Conservation (phyloP, 2,113 vertebrate genomes). For the Charina bottae region DNA sequence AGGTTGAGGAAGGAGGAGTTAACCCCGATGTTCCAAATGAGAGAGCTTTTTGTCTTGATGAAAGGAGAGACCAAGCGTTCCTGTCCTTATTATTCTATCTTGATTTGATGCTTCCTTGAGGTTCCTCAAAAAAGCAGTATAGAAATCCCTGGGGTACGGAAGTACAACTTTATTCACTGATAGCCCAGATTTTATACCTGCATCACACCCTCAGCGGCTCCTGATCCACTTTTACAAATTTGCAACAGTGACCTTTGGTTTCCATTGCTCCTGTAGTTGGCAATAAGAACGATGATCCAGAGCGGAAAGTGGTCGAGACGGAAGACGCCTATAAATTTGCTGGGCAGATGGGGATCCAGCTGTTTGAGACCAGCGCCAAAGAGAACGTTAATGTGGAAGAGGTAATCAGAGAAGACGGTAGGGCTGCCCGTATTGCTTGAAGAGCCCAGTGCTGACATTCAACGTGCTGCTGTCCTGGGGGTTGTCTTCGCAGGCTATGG, state of each 20-base stretch:
- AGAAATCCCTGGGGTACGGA: not conserved
- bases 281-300: conserved; percentile 98
- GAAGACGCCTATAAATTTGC: conserved; percentile 98
- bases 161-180: not conserved
- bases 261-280: conserved; percentile 81
- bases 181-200: not conserved
- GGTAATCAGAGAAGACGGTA: conserved; percentile 70
- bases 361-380: conserved; percentile 99
- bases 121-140: not conserved
- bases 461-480: not conserved
- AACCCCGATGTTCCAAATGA: not conserved
- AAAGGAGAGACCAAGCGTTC: not conserved
- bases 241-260: conserved; percentile 12
- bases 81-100: not conserved
- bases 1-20: not conserved
- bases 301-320: conserved; percentile 97
- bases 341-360: conserved; percentile 97
- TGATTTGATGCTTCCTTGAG: not conserved
- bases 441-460: not conserved
- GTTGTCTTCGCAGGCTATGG: too few relatives aligned
- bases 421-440: rapidly evolving
- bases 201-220: too few relatives aligned
- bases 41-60: not conserved
- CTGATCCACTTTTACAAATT: not conserved
- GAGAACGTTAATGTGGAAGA: conserved; percentile 98